These are phyloP conservation scores for Dendroctonus ponderosae DNA, from an alignment of 1,140 invertebrate genomes.

Conservation along the genomic window DNA sequence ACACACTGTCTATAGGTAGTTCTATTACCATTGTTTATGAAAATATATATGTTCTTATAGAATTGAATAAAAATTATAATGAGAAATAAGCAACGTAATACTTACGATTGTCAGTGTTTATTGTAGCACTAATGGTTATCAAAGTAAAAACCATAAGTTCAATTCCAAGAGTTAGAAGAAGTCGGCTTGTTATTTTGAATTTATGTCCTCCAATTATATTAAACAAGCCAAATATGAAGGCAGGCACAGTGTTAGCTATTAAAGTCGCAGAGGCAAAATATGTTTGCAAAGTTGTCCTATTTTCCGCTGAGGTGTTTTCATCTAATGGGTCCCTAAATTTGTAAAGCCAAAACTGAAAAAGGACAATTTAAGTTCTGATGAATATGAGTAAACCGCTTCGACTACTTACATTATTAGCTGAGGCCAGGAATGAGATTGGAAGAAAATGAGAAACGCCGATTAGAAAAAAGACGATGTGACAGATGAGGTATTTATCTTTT, in stretches of 20 bases:
- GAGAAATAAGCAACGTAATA: neutral
- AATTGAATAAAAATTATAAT: no score
- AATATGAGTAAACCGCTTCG: neutral
- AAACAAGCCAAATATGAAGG: slow-evolving; percentile 5
- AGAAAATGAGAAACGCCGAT: slow-evolving; percentile 73
- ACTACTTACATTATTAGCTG: slow-evolving; percentile 54
- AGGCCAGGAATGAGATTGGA: slow-evolving; percentile 73
- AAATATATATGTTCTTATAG: no score
- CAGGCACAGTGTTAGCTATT: neutral
- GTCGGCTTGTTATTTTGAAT: slow-evolving; percentile 1
- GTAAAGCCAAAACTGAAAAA: slow-evolving; percentile 10
- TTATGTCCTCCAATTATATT: neutral
- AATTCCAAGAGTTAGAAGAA: neutral
- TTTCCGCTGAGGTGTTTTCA: neutral
- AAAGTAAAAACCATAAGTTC: neutral
- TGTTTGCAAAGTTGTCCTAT: slow-evolving; percentile 1
- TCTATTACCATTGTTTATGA: no score
- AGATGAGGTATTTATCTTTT: slow-evolving; percentile 8
- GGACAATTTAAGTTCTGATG: neutral
- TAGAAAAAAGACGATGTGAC: slow-evolving; percentile 42
- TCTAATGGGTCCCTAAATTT: slow-evolving; percentile 5
- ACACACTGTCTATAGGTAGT: no score
- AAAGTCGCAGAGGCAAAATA: slow-evolving; percentile 3
- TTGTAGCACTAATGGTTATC: neutral
- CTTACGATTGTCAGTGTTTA: slow-evolving; percentile 10